Base-by-base conservation (phyloP, 2,888 invertebrate genomes). In the Anthophora plumipes region DNA sequence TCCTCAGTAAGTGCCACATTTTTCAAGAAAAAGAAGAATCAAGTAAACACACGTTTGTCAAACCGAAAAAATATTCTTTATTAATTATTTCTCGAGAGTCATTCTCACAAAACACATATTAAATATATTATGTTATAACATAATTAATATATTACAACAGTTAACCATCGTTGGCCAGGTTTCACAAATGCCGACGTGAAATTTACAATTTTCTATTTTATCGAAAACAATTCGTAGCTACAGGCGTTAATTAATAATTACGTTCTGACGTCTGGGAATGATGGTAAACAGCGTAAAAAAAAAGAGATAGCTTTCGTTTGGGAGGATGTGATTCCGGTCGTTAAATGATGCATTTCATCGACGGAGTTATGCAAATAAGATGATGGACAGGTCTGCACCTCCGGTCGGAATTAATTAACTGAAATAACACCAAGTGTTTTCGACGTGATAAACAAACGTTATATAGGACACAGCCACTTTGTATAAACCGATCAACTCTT, bases 321-420 rank as follows among this genome's bases (percentile, higher is more conserved):
- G 12, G 20, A 11, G 14, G 11, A 59, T 12, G 22, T n/a, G 31
- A 12, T 43, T 37, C 48, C 20, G 12, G 52, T n/a, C 1, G 0
- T 22, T 50, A 41, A 41, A 3, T 39, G 25, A 20, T 14, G 11
- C 25, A 20, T 67, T 77, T 48, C 50, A 41, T 31, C 25, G 20
- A 52, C 50, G 12, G 41, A 41, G 14, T 31, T 60, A 60, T 79
- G 70, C 25, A 78, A 70, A 79, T 60, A 17, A 52, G 22, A 17
- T 60, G 50, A 50, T 68, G 46, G 37, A 31, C 17, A 63, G 57
- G 57, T 63, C 50, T n/a, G 46, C 20, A 43, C 48, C 54, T 66
- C 80, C 41, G 79, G 64, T 79, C 25, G 31, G 78, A 70, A 66
- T 79, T 70, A 70, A 78, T 79, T 77, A 66, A 20, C 52, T 39